Base-by-base conservation (phyloP, 2,797 vertebrate species). In the Periparus ater region DNA sequence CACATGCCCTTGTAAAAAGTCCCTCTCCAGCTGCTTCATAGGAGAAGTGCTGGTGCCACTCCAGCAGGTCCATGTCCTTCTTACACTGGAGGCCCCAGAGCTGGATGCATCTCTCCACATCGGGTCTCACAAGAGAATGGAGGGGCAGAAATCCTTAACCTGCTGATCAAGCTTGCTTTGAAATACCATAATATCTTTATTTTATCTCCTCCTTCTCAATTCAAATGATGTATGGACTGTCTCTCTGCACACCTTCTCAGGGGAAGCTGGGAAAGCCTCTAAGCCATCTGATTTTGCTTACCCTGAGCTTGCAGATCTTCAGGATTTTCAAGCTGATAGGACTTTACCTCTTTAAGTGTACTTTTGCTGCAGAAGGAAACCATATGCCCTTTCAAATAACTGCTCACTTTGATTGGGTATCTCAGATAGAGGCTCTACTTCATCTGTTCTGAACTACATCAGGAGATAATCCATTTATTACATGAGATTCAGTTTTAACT, bases 391-490 rank as follows among this genome's bases (percentile, higher is more conserved):
- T 79, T 76, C 51, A 76, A 84, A 78, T 13, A 78, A 55, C 55
- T 82, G 85, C 60, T 81, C 0, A 0, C 20, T 93, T 77, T 78
- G 30, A 72, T n/a, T 65, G 47, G 25, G 23, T 72, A 91, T 32
- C 22, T 68, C 50, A 45, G 60, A 82, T 12, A 88, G 62, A 11
- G 78, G 67, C 48, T 60, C 36, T 62, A 53, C 36, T 47, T 63
- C 48, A 70, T 53, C 60, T 70, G 36, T 58, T 80, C 77, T 66
- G 72, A 88, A 74, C 57, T 67, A 30, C 2, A 1, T 71, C 42
- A 93, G 44, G 40, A 88, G 79, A 90, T 54, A 77, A 90, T 53
- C 48, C 19, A 50, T 45, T 58, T 86, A 70, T 45, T 63, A 82
- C 13, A 38, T 1, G 10, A 57, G 1, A 2, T 76, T 53, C 34